phyloP scores from a whole-genome alignment of 2,113 vertebrate species.

The Gallinago media region DNA sequence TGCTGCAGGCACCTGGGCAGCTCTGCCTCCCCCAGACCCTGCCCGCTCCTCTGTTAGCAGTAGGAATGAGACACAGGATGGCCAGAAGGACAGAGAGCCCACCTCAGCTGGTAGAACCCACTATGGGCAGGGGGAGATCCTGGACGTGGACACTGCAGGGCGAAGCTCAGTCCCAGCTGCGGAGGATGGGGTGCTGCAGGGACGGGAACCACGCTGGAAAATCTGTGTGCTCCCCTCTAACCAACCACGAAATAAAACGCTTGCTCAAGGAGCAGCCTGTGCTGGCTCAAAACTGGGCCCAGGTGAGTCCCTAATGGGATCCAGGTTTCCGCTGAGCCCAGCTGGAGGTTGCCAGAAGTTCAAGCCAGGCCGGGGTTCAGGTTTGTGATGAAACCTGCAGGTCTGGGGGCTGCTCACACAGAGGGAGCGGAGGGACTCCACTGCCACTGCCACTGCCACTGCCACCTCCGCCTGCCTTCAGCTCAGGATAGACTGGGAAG shows the following conservation, averaged over 20 bases:
- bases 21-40: background rate
- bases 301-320: background rate
- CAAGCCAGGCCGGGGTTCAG: background rate
- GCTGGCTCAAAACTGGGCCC: background rate
- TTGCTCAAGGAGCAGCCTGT: background rate
- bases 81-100: background rate
- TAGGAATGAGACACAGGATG: accelerated
- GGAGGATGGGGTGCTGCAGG: accelerated
- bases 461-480: accelerated
- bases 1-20: accelerated
- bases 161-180: background rate
- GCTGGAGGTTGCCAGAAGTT: background rate
- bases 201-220: background rate
- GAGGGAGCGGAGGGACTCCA: accelerated
- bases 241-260: background rate
- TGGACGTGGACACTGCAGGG: accelerated
- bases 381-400: accelerated
- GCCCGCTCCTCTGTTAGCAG: accelerated
- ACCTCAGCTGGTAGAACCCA: background rate
- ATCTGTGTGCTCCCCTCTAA: background rate
- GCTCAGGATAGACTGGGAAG: background rate
- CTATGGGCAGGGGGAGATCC: accelerated
- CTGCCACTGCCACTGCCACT: too few species aligned
- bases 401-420: background rate
- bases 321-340: accelerated